Base-by-base conservation (phyloP, 2,113 vertebrate genomes). In the Chaetodon auriga region DNA sequence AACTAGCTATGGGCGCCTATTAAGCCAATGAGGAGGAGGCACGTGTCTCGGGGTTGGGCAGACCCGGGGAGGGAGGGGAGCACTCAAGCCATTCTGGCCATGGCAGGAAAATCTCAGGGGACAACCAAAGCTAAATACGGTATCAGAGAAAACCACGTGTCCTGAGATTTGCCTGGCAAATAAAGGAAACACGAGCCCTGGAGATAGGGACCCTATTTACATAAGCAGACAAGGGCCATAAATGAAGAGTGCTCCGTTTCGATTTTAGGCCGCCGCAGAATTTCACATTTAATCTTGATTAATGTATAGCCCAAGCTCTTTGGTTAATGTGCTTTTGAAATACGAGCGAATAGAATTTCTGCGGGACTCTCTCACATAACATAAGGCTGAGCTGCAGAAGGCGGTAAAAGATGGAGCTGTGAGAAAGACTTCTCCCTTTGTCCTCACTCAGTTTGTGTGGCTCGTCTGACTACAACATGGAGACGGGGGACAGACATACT, bases 161-260 rank as follows among this genome's bases (percentile, higher is more conserved):
- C 61, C 16, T 73, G 62, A 75, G 64, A 89, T 91, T 89, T 78
- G 83, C 49, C 64, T 65, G 30, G 79, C 78, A 91, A 92, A 89
- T 88, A 70, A 36, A 81, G 36, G 49, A 57, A 75, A 68, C 30
- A 76, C 23, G 6, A 48, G 48, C 75, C 64, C 77, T 68, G 9
- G 53, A 82, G 70, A 90, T 79, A 87, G 10, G 57, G 48, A 66
- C 2, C 10, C 66, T 66, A 87, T 92, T 89, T 90, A 83, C 81
- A 88, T 89, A 82, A 79, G 43, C 65, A 87, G 53, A 81, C 49
- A 71, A 68, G 61, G 25, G 43, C 48, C 83, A 69, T 75, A 68
- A 85, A 81, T 21, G 46, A 53, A 30, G 21, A 82, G 53, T 53
- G 55, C 2, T 70, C 5, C n/a, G 63, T 80, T 84, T 71, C 21